Evolutionary conservation across 2,113 vertebrate species (phyloP), one percentile per base, ranked within the genome.

Genomic region (Gopherus evgoodei): DNA sequence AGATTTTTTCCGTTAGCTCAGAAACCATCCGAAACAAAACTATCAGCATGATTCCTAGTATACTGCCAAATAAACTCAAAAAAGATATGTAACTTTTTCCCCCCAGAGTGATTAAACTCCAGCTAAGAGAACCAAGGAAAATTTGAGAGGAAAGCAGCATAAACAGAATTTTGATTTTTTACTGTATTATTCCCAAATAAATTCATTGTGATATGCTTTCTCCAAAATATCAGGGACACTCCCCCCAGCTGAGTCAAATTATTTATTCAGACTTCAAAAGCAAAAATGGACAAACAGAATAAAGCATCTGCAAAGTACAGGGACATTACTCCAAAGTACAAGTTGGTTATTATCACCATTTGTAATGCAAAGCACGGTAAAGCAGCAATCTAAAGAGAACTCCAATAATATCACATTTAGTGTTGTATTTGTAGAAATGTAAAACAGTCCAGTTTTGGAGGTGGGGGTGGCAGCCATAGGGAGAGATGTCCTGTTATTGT

Each of bases 61-160:
- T 65, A 90, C 2, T 86, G 86, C 93, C 97, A 97, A 92, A 54
- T 27, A 95, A 97, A 93, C 47, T 79, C 27, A 82, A 92, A 49
- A n/a, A n/a, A 29, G 0, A 3, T 62, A 88, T 62, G 83, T 65
- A 42, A 90, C 52, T 90, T 92, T 91, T 81, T 87, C 89, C 89
- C 8, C 38, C 47, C 24, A 65, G 38, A n/a, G 89, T 83, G 7
- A 57, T 27, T 81, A 87, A 29, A 52, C 69, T 72, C 29, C 38
- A 78, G 4, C 25, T 81, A 42, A 19, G 47, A 86, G 29, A 89
- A 44, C 69, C 6, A n/a, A 89, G n/a, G 19, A 88, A 93, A 59
- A 31, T 54, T 56, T 49, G 42, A 90, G 3, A 35, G 11, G 78
- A 2, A 25, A 88, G 42, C 83, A 57, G 80, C 1, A 65, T 3